Conservation (phyloP, 2,888 invertebrate genomes). For the Zonitis immaculata region DNA sequence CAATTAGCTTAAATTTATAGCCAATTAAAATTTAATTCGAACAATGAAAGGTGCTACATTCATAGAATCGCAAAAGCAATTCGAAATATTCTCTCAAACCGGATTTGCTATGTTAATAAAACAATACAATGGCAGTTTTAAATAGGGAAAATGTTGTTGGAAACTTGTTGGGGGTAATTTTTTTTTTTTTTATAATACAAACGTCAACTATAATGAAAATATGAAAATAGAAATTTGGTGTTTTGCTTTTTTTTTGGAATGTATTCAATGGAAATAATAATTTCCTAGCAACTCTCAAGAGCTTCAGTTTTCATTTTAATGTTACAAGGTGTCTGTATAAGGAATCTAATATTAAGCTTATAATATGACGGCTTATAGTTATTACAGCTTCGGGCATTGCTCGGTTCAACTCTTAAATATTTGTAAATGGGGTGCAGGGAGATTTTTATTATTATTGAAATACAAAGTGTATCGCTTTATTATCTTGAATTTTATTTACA, state of each 20-base stretch:
- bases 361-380: conserved; percentile 31
- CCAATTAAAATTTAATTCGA: conserved; percentile 28
- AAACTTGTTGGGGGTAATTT: too few relatives aligned
- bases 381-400: conserved; percentile 22
- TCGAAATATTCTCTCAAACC: neutral
- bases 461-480: conserved; percentile 9
- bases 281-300: conserved; percentile 24
- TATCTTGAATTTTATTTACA: conserved; percentile 8
- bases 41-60: conserved; percentile 23
- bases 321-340: conserved; percentile 30
- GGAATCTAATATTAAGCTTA: conserved; percentile 33
- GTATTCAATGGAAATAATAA: conserved; percentile 22
- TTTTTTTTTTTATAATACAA: too few relatives aligned
- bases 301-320: conserved; percentile 29
- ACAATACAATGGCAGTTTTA: neutral
- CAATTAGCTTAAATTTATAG: conserved; percentile 25
- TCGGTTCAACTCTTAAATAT: conserved; percentile 23
- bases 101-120: neutral
- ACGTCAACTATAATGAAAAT: too few relatives aligned
- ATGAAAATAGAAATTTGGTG: neutral
- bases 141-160: neutral
- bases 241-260: conserved; percentile 1
- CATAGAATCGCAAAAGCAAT: conserved; percentile 15
- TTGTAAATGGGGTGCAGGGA: conserved; percentile 17
- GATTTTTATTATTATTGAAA: conserved; percentile 17